Conservation (phyloP, 2,797 vertebrate genomes). For the Hippopotamyrus pictus region DNA sequence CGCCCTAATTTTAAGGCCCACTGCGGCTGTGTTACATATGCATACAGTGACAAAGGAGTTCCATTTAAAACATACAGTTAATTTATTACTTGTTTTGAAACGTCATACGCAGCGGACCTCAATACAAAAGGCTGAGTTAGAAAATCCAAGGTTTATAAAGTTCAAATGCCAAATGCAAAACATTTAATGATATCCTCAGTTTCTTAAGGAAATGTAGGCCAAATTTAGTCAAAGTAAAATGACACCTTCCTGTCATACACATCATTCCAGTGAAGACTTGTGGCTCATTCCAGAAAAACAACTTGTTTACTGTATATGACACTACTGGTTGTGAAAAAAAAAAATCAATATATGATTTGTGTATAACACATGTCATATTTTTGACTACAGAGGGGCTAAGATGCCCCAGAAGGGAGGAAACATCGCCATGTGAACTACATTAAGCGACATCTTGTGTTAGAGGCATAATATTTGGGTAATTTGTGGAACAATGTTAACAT, state of each 20-base stretch:
- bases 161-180: neutral
- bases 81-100: neutral
- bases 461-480: neutral
- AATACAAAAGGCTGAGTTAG: neutral
- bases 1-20: neutral
- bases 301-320: neutral
- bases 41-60: neutral
- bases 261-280: neutral
- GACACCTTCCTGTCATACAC: neutral
- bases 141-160: neutral
- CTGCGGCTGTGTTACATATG: neutral
- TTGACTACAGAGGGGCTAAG: neutral
- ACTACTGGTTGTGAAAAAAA: neutral
- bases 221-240: neutral
- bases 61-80: neutral
- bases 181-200: neutral
- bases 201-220: neutral
- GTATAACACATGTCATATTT: neutral
- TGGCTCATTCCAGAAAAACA: neutral
- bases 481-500: neutral
- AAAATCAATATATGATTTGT: neutral
- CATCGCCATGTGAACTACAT: neutral
- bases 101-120: neutral
- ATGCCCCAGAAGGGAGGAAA: neutral
- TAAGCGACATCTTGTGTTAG: neutral